Evolutionary conservation across 2,888 invertebrate genomes (phyloP).

Genomic region (Trilocha varians): DNA sequence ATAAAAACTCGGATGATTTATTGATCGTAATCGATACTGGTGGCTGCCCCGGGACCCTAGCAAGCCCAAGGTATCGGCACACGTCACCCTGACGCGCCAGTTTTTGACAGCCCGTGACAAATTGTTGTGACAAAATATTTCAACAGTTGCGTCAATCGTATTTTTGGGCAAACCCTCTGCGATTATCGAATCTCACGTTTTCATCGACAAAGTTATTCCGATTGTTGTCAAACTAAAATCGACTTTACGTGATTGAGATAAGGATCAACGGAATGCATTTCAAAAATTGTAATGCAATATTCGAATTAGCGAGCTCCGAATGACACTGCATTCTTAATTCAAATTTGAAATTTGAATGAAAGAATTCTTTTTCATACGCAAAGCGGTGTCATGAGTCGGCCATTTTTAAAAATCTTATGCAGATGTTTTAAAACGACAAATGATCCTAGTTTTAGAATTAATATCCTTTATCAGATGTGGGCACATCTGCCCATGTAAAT

Average conservation of each 20-base stretch:
- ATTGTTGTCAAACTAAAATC: background rate
- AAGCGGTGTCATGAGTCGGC: slow-evolving; percentile 9
- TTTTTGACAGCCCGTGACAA: slow-evolving; percentile 65
- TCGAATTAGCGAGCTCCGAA: slow-evolving; percentile 20
- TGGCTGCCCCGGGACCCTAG: slow-evolving; percentile 36
- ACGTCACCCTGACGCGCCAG: slow-evolving; percentile 54
- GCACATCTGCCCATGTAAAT: slow-evolving; percentile 13
- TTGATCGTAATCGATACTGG: slow-evolving; percentile 56
- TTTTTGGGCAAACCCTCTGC: slow-evolving; percentile 38
- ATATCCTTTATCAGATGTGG: slow-evolving; percentile 14
- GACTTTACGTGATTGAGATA: slow-evolving; percentile 12
- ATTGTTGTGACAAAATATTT: slow-evolving; percentile 74
- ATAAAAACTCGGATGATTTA: slow-evolving; percentile 55
- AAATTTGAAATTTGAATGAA: slow-evolving; percentile 49
- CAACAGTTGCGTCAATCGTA: slow-evolving; percentile 58
- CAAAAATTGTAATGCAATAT: slow-evolving; percentile 3
- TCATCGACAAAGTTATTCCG: slow-evolving; percentile 5
- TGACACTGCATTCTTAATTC: slow-evolving; percentile 53
- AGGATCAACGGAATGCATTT: slow-evolving; percentile 10
- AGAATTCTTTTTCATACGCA: slow-evolving; percentile 37
- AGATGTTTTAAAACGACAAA: slow-evolving; percentile 10
- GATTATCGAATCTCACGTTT: slow-evolving; percentile 18
- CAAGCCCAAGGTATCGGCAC: slow-evolving; percentile 19
- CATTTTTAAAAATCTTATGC: slow-evolving; percentile 3
- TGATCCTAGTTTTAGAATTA: slow-evolving; percentile 14